Evolutionary conservation across 2,888 invertebrate genomes (phyloP), one percentile per base, ranked within the genome.

Genomic region (Noctua janthe): DNA sequence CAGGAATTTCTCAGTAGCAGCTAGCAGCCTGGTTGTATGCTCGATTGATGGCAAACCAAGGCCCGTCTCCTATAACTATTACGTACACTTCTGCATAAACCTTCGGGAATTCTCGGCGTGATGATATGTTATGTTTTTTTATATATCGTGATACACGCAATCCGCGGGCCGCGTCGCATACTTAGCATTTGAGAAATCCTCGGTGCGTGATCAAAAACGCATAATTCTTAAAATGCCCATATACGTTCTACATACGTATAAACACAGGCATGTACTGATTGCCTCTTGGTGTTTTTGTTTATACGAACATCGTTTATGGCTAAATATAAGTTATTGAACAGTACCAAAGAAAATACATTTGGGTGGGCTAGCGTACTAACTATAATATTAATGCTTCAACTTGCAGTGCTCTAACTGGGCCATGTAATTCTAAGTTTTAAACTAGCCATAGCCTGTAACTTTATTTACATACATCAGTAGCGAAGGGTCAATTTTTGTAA

Each of bases 121-220:
- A 35, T 64, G 35, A 35, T n/a, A n/a, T n/a, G 4, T 59, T n/a
- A 13, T n/a, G 29, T 56, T 10, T 43, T 64, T 39, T 29, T 69
- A 17, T 70, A 35, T 1, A 67, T n/a, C 66, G 56, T 78, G 78
- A 56, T 17, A 23, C 72, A 78, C 56, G 78, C 39, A 72, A n/a
- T n/a, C 35, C 35, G 39, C 20, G 1, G 11, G 35, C 2, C 20
- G 1, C 78, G 20, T 64, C 35, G 35, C n/a, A n/a, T 79, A 62
- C 8, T 64, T 35, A 49, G 47, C 20, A 64, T 79, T 78, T 64
- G 3, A 78, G n/a, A 6, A 47, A 47, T 47, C 15, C 15, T 8
- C 10, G 6, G 35, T 54, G 54, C 64, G 71, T 71, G 64, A 66
- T 56, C 13, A n/a, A 71, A 71, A 47, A 35, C n/a, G 78, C 15